Conservation (phyloP, 2,888 invertebrate genomes). For the Lypha dubia region DNA sequence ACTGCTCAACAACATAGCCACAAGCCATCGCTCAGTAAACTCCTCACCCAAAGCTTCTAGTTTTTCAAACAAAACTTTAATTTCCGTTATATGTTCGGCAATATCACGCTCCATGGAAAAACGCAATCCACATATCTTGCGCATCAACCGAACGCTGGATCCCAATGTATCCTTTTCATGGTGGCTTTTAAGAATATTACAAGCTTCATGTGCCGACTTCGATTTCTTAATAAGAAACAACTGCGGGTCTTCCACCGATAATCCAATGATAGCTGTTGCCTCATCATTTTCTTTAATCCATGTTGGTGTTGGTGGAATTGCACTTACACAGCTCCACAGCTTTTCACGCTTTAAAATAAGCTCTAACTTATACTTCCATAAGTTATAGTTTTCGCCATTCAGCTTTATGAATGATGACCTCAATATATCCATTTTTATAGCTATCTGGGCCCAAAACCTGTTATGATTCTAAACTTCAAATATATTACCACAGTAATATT, state of each 20-base stretch:
- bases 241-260: conserved; percentile 18
- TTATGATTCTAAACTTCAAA: neutral
- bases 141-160: conserved; percentile 31
- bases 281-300: too few species aligned
- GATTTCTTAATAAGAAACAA: conserved; percentile 7
- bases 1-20: conserved; percentile 34
- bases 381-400: neutral
- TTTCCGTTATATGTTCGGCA: conserved; percentile 24
- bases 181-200: neutral
- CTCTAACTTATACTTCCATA: conserved; percentile 10
- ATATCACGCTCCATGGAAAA: conserved; percentile 27
- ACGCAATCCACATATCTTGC: conserved; percentile 39
- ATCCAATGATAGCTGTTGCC: neutral
- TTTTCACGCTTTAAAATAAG: conserved; percentile 16
- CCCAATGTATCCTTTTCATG: conserved; percentile 36
- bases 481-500: too few species aligned
- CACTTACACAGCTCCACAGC: neutral
- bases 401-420: neutral
- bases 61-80: conserved; percentile 35
- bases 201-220: neutral
- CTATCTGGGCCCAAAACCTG: neutral
- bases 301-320: neutral
- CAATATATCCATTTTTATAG: conserved; percentile 1
- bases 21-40: conserved; percentile 29
- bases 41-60: conserved; percentile 6